Base-by-base conservation (phyloP, 2,888 invertebrate genomes). In the Alloplasta piceator region DNA sequence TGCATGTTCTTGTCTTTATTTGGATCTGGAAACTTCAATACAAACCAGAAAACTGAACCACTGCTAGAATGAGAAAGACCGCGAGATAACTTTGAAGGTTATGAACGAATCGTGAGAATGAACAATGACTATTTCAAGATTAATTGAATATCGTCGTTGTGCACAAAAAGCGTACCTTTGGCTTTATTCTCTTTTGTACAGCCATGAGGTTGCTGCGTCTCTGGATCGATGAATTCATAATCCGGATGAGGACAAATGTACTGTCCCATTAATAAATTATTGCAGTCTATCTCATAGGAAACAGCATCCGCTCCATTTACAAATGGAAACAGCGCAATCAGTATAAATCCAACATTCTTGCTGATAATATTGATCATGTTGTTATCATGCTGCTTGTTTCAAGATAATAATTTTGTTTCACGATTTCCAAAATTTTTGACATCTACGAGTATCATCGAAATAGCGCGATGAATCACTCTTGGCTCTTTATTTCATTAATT, bases 131-230 rank as follows among this genome's bases (percentile, higher is more conserved):
- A 3, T 26, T 26, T 26, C 26, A 26, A 1, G 3, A 26, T 1
- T 26, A 26, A 26, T 26, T 26, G 26, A 26, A 26, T 26, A 26
- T 26, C 26, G 26, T 26, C 26, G 26, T 26, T 26, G 26, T 3
- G 3, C 26, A 26, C 26, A 26, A 26, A 26, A 2, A 6, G 78
- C 63, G 85, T 93, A 97, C 97, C 96, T 94, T 94, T 95, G 6
- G 98, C 97, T 92, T 95, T 95, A 84, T 97, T 97, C 88, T 97
- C 95, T 86, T 95, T 92, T 1, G 95, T 95, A 91, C 98, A 98
- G 76, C 96, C 97, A 84, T 92, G 93, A 43, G 96, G 95, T 90
- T 98, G 98, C 91, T 99, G 98, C 0, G 98, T 98, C 88, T 96
- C 95, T 0, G 95, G 94, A 91, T 98, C 98, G 87, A 98, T 97